Evolutionary conservation across 2,797 vertebrate species (phyloP).

Genomic region (Sylvia borin): DNA sequence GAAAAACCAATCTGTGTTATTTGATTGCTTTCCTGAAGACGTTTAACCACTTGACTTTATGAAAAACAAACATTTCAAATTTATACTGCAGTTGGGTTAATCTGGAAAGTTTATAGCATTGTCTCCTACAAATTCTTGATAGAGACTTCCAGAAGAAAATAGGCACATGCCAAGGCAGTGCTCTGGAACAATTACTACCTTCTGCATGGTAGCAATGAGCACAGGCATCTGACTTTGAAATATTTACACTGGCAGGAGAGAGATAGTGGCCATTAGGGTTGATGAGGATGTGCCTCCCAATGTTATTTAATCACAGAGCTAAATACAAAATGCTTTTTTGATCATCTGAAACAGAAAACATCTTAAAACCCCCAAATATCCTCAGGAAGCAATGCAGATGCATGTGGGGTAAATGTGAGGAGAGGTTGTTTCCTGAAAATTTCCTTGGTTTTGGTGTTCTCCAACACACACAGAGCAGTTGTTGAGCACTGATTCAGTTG

Average conservation of each 20-base stretch:
- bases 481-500: slow-evolving; percentile 1
- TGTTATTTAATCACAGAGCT: neutral
- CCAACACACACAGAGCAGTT: neutral
- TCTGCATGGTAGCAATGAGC: neutral
- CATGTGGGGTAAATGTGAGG: neutral
- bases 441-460: neutral
- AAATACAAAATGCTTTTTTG: neutral
- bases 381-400: neutral
- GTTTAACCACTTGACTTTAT: neutral
- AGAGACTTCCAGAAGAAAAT: neutral
- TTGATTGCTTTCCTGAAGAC: neutral
- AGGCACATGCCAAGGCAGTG: neutral
- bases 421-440: neutral
- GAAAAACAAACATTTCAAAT: neutral
- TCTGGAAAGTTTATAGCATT: neutral
- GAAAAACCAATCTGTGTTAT: neutral
- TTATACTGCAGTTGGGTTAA: neutral
- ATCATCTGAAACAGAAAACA: neutral
- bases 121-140: neutral
- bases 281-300: neutral
- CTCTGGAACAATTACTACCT: neutral
- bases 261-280: neutral
- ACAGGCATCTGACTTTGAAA: neutral
- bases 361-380: neutral
- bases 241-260: neutral